Evolutionary conservation across 2,797 vertebrate genomes (phyloP), one percentile per base, ranked within the genome.

Genomic region (Iguana delicatissima): DNA sequence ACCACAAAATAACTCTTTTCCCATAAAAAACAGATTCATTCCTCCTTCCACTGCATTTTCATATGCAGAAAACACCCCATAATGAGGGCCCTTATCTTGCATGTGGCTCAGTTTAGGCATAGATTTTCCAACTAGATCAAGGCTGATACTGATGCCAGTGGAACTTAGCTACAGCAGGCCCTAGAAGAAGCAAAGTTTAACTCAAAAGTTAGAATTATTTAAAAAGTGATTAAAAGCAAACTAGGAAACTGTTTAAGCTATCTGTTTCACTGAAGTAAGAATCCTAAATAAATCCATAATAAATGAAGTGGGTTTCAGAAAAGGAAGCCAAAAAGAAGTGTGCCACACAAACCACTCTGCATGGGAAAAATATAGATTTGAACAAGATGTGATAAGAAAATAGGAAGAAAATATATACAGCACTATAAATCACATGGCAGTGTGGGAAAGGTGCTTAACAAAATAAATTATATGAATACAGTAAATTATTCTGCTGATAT

Each of bases 401-500:
- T 0, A 0, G 1, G 88, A 81, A 84, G 42, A 52, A 84, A 86
- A 88, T 83, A 79, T 0, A 0, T 8, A 7, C 1, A 22, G 24
- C 42, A 29, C 55, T 89, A 35, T 46, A 18, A 32, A 94, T 81
- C 10, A 87, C 0, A 10, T 0, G n/a, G 59, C 26, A 80, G 8
- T 84, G 86, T 32, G 46, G 69, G n/a, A 6, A 91, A 35, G 6
- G 46, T 38, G 4, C 84, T 80, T 77, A 92, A 7, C 6, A 88
- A 80, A 57, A 38, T 22, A 1, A 92, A 69, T 29, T 0, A 16
- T 80, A 5, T 6, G 32, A 89, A 88, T 50, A 46, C 42, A 46
- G 42, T 46, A 77, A 88, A 46, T 85, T 16, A 50, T 26, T 86
- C 13, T 86, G 64, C 7, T 85, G 86, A 90, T 46, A 92, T 29